Evolutionary conservation across 2,888 invertebrate species (phyloP), one percentile per base, ranked within the genome.

Genomic region (Nephrocerus scutellatus): DNA sequence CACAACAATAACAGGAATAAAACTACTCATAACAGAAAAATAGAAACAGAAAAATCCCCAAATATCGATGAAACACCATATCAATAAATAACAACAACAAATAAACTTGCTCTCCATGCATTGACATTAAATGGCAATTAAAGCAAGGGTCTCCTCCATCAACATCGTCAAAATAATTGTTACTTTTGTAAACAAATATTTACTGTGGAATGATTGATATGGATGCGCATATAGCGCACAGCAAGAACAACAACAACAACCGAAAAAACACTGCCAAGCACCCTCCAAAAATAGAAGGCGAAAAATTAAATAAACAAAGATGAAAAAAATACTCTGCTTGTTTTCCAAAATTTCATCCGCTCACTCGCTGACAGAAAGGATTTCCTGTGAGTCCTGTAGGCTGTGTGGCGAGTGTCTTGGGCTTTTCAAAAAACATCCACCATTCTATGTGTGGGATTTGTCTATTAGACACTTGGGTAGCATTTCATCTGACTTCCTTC

Each of bases 51-150:
- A n/a, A n/a, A n/a, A n/a, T n/a, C n/a, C n/a, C n/a, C n/a, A n/a
- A n/a, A n/a, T n/a, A n/a, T n/a, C n/a, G n/a, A n/a, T n/a, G n/a
- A n/a, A n/a, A n/a, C n/a, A n/a, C n/a, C n/a, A n/a, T n/a, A n/a
- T n/a, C n/a, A n/a, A n/a, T n/a, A n/a, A n/a, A n/a, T n/a, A n/a
- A n/a, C 54, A 60, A 59, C 59, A 44, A 55, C 57, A 57, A 61
- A 60, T 60, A 59, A 58, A 56, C 50, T 53, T 58, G 58, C 58
- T 57, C 59, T 51, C 52, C 56, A 58, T 57, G 51, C 51, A 60
- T 59, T 56, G 62, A 51, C 62, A 58, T 56, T 62, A 53, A 60
- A 60, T 58, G 60, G 50, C 62, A 56, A 60, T 60, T 60, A 59
- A 50, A 51, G 49, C 54, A 58, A 59, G 59, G n/a, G n/a, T n/a